Base-by-base conservation (phyloP, 2,113 vertebrate genomes). In the Hippocampus mohnikei region DNA sequence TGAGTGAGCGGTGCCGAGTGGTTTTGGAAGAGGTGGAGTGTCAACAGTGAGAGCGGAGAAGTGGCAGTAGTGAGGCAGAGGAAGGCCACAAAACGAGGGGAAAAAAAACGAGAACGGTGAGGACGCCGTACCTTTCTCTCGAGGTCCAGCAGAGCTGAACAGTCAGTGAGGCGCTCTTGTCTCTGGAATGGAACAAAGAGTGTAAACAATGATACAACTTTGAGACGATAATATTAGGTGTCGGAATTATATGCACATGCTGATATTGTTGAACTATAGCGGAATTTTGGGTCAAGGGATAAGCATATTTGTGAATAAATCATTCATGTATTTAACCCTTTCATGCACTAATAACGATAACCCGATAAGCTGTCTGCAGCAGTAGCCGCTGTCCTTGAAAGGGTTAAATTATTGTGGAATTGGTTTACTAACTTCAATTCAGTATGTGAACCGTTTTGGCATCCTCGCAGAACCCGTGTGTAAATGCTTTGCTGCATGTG, bases 131-230 rank as follows among this genome's bases (percentile, higher is more conserved):
- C 93, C 90, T 94, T 94, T 71, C 93, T 93, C 85, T 94, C 93
- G 75, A 92, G 81, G 66, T 94, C 93, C 84, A 94, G 73, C 70
- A 94, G 75, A 76, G 92, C 90, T 1, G 93, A 91, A 71, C 93
- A 93, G 88, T 94, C 93, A 52, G 73, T 92, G 61, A 93, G 84
- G 62, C 93, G 89, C 84, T 94, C 93, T 77, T 94, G 93, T 80
- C 92, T 91, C 93, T 94, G 44, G 61, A 59, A 81, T 15, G 76
- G 59, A 81, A 63, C 6, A 82, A 61, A 48, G 20, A 69, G 4
- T 12, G 66, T 8, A 67, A 60, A 55, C 27, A 16, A 59, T 58
- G n/a, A 16, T 16, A 27, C 7, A 10, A 55, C 16, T 37, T 6
- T 52, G 18, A 20, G 18, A 7, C 23, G 8, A 55, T 23, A 9